These are phyloP conservation scores for Nomada lathburiana DNA, from an alignment of 2,888 invertebrate genomes.

Conservation along the genomic window DNA sequence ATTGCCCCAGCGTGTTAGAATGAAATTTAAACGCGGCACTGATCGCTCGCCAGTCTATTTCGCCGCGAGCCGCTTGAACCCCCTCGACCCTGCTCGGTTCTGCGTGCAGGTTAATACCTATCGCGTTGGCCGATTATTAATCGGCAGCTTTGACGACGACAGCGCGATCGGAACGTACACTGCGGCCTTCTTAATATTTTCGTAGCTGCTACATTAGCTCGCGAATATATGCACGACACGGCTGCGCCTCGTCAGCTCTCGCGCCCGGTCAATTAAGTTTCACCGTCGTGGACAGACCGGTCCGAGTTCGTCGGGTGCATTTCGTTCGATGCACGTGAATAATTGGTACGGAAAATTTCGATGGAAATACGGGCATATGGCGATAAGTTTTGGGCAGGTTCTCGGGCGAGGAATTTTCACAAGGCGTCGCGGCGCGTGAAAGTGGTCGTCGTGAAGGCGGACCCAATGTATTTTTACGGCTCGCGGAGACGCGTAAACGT, in stretches of 20 bases:
- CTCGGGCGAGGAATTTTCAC: background rate
- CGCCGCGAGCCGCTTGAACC: slow-evolving; percentile 26
- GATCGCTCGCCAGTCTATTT: background rate
- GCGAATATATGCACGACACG: too few species aligned
- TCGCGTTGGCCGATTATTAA: slow-evolving; percentile 30
- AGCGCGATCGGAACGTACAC: background rate
- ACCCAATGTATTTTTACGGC: background rate
- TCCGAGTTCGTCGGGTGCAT: background rate
- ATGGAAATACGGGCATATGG: background rate
- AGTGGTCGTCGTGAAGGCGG: background rate
- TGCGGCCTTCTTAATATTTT: slow-evolving; percentile 19
- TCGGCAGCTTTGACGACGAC: slow-evolving; percentile 22
- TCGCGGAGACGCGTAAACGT: slow-evolving; percentile 9
- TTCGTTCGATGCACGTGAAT: background rate
- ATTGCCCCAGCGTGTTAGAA: slow-evolving; percentile 2
- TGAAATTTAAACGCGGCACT: slow-evolving; percentile 21
- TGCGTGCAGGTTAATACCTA: background rate
- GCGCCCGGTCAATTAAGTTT: slow-evolving; percentile 27
- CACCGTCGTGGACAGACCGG: background rate
- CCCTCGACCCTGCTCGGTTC: background rate
- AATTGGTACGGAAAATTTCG: background rate
- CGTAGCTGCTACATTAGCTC: too few species aligned
- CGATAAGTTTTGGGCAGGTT: too few species aligned
- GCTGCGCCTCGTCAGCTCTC: slow-evolving; percentile 7
- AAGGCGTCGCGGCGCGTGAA: background rate